These are phyloP conservation scores for Myripristis murdjan DNA, from an alignment of 2,797 vertebrate genomes.

Conservation along the genomic window DNA sequence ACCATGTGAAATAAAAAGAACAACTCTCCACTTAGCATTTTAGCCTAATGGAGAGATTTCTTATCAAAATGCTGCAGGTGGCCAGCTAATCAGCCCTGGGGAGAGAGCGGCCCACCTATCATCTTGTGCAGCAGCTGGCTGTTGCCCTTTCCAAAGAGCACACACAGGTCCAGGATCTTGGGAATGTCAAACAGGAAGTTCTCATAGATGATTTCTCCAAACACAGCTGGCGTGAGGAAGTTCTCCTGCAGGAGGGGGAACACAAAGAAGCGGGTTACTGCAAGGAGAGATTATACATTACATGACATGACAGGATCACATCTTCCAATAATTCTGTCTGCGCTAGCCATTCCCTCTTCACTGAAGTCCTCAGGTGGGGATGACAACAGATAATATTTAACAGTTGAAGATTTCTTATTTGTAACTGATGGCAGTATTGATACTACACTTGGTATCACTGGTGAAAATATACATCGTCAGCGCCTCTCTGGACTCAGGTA, in stretches of 20 bases:
- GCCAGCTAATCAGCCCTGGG: not conserved
- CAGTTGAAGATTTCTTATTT: not conserved
- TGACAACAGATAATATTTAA: no score
- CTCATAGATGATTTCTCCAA: slow-evolving; percentile 96
- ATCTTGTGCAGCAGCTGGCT: slow-evolving; percentile 92
- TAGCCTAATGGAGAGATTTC: not conserved
- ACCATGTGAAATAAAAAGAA: not conserved
- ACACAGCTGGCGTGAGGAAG: slow-evolving; percentile 92
- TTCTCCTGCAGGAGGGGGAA: slow-evolving; percentile 85
- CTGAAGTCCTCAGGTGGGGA: no score
- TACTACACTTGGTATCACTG: no score
- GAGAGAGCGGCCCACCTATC: slow-evolving; percentile 87
- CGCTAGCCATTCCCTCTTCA: no score
- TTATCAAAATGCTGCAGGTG: not conserved
- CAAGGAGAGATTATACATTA: no score
- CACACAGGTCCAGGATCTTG: slow-evolving; percentile 96
- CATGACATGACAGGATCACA: not conserved
- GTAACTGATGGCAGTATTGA: no score
- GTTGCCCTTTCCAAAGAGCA: slow-evolving; percentile 97
- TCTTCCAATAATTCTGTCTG: no score
- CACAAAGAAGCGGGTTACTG: no score
- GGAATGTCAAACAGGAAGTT: slow-evolving; percentile 98
- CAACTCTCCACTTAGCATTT: no score
- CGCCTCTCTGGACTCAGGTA: no score
- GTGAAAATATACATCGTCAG: no score